These are phyloP conservation scores for Poeciliopsis infans DNA, from an alignment of 2,797 vertebrate species.

Conservation along the genomic window DNA sequence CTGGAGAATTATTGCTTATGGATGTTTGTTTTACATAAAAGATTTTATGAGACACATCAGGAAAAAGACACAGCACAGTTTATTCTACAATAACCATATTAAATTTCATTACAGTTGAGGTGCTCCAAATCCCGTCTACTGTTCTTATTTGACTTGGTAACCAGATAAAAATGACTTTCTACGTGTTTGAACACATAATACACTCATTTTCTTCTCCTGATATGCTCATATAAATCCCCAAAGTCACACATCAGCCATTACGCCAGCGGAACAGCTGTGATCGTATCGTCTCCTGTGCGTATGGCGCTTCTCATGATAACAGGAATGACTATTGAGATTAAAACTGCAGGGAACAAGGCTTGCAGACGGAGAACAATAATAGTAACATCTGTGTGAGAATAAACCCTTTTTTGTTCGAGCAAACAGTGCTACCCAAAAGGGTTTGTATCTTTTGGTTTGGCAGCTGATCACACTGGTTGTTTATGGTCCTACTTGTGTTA, in stretches of 20 bases:
- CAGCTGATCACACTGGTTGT: constrained; percentile 22
- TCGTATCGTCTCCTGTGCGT: not conserved
- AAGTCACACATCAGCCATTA: constrained; percentile 22
- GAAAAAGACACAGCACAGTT: not conserved
- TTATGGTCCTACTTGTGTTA: constrained; percentile 11
- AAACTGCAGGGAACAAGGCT: constrained; percentile 19
- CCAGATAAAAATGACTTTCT: constrained; percentile 1
- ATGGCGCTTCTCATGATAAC: constrained; percentile 15
- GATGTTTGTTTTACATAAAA: not conserved
- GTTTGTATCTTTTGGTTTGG: constrained; percentile 16
- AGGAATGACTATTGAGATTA: constrained; percentile 19
- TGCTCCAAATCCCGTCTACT: constrained; percentile 10
- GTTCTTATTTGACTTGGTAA: constrained; percentile 8
- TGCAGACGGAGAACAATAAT: not conserved
- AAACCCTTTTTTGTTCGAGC: constrained; percentile 2
- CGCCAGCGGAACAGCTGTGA: constrained; percentile 31
- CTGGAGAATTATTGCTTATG: not conserved
- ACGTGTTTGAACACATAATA: not conserved
- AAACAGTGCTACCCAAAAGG: constrained; percentile 13
- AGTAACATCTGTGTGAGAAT: constrained; percentile 3
- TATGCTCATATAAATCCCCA: not conserved
- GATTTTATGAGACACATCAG: not conserved
- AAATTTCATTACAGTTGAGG: constrained; percentile 4
- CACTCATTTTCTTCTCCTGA: not conserved
- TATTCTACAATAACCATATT: constrained; percentile 1